Conservation (phyloP, 2,113 vertebrate genomes). For the Cebus imitator region DNA sequence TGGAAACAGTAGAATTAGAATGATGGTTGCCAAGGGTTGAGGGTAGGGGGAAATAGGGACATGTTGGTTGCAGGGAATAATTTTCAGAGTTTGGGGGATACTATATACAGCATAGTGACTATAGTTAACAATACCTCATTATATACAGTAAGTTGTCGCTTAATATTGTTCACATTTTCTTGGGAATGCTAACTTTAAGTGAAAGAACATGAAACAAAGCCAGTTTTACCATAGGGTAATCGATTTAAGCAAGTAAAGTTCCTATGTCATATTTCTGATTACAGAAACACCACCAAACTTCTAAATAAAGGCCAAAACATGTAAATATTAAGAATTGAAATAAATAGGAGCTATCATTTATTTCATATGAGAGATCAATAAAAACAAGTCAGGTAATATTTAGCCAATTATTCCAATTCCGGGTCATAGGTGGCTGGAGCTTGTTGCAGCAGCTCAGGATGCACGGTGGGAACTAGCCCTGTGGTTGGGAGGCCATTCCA, state of each 20-base stretch:
- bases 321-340: neutral
- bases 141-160: neutral
- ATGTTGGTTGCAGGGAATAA: neutral
- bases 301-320: neutral
- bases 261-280: neutral
- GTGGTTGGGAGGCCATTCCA: too few species aligned
- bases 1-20: neutral
- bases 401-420: neutral
- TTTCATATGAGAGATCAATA: neutral
- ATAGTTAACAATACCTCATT: neutral
- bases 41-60: fast-evolving
- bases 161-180: neutral
- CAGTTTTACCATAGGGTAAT: neutral
- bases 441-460: too few species aligned
- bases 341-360: neutral
- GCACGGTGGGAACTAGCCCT: neutral
- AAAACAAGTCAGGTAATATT: neutral
- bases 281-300: neutral
- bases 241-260: neutral
- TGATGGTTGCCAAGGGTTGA: fast-evolving
- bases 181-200: neutral
- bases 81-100: neutral
- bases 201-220: neutral
- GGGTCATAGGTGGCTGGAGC: neutral
- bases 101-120: neutral